Base-by-base conservation (phyloP, 1,140 invertebrate species). In the Lasioglossum albipes region DNA sequence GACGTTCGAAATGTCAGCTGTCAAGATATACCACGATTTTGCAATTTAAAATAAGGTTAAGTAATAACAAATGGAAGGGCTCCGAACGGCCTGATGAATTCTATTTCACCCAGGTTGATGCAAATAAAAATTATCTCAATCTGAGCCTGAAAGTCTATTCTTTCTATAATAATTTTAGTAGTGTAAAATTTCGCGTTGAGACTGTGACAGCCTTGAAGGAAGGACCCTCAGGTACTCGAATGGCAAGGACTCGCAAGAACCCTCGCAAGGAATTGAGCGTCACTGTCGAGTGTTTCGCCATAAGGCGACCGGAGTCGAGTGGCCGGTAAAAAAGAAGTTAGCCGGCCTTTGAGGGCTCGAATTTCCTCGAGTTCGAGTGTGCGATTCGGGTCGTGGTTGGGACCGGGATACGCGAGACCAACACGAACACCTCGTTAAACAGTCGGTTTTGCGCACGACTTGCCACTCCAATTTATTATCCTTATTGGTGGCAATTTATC, bases 331-430 rank as follows among this genome's bases (percentile, higher is more conserved):
- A 81, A 86, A 75, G 75, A 66, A 85, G 75, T 75, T 64, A 59
- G 57, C 57, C 31, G 74, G 74, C 20, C 74, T 85, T 82, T 82
- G 79, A 82, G 64, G 71, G 84, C 66, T 86, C 83, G 67, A 85
- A 86, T 86, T 85, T 85, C 79, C 67, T 57, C 4, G 61, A 67
- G 79, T 71, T 71, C 27, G 49, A 57, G 59, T 22, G 66, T 65
- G 42, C 62, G 52, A 59, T 62, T 85, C 59, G 62, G 64, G 10
- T 70, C 61, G 57, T 31, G 22, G 22, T 7, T 42, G 57, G 76
- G 77, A 77, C 57, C 54, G 57, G 54, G 5, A 31, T 31, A 20
- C 62, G 27, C 31, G 22, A 16, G 20, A 41, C 12, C 10, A 9
- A 7, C 5, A 13, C 41, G 2, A 42, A 66, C 27, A 61, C 57